Conservation (phyloP, 2,113 vertebrate genomes). For the Platysternon megacephalum region DNA sequence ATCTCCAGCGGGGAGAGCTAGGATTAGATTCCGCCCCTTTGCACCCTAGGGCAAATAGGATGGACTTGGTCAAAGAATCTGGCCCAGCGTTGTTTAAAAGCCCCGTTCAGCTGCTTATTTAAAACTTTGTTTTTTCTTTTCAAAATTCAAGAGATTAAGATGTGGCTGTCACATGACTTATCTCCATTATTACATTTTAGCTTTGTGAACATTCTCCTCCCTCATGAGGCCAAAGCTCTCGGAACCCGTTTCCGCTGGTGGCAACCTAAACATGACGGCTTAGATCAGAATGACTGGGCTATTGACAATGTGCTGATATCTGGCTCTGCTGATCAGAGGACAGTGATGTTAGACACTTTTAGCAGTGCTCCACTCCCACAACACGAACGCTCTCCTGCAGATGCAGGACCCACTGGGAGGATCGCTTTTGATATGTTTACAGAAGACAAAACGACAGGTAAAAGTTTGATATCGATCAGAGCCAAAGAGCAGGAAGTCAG, state of each 20-base stretch:
- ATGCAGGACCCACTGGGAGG: slow-evolving; percentile 83
- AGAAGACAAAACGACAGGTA: slow-evolving; percentile 83
- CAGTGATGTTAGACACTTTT: slow-evolving; percentile 94
- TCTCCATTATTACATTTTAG: slow-evolving; percentile 69
- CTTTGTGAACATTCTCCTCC: slow-evolving; percentile 97
- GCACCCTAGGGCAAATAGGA: accelerated
- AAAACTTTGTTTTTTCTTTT: not conserved
- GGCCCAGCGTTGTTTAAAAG: not conserved
- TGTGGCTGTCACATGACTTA: not conserved
- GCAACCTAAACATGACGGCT: slow-evolving; percentile 94
- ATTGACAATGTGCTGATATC: slow-evolving; percentile 95
- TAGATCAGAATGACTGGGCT: slow-evolving; percentile 96
- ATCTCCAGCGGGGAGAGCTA: too few relatives aligned
- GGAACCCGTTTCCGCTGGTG: slow-evolving; percentile 97
- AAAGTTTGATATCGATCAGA: accelerated
- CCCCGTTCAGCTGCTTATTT: not conserved
- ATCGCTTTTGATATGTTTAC: slow-evolving; percentile 81
- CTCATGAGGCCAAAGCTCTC: slow-evolving; percentile 87
- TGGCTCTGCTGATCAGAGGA: slow-evolving; percentile 89
- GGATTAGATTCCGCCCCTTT: not conserved
- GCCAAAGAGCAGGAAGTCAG: not conserved
- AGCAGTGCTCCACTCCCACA: slow-evolving; percentile 90
- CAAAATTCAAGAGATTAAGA: not conserved
- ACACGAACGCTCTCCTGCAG: slow-evolving; percentile 91
- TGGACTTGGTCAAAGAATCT: not conserved